Conservation (phyloP, 2,113 vertebrate species). For the Saccopteryx leptura region DNA sequence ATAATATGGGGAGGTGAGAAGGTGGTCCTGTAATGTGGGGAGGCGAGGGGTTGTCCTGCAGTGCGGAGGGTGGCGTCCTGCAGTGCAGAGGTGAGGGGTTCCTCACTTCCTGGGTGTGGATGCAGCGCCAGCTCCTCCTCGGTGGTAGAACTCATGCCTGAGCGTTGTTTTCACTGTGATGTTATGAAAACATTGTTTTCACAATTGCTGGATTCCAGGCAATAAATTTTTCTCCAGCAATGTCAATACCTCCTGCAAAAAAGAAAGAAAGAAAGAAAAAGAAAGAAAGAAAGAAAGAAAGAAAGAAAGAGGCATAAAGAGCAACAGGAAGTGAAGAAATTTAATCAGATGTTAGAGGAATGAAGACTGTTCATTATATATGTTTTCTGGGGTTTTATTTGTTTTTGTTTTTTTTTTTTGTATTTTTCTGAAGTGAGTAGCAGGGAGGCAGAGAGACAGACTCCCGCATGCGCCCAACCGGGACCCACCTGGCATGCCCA, state of each 20-base stretch:
- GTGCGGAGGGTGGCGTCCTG: too few relatives aligned
- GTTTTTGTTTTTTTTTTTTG: too few relatives aligned
- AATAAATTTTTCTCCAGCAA: neutral
- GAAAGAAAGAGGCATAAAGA: neutral
- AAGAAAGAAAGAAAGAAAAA: neutral
- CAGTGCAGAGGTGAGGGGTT: fast-evolving
- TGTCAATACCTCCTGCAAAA: neutral
- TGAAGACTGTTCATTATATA: constrained; percentile 6
- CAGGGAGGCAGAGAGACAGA: too few relatives aligned
- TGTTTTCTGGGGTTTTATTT: too few relatives aligned
- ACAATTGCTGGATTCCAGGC: neutral
- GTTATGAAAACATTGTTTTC: neutral
- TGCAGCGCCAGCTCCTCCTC: neutral
- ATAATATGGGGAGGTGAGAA: too few relatives aligned
- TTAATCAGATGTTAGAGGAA: constrained; percentile 36
- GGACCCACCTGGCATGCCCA: too few relatives aligned
- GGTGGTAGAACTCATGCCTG: neutral
- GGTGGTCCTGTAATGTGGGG: too few relatives aligned
- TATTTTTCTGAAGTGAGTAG: too few relatives aligned
- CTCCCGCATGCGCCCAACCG: too few relatives aligned
- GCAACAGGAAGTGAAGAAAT: constrained; percentile 22
- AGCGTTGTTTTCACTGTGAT: neutral
- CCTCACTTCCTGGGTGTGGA: fast-evolving
- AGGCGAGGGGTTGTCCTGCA: too few relatives aligned
- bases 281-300: neutral